Base-by-base conservation (phyloP, 2,113 vertebrate species). In the Phaethornis superciliosus region DNA sequence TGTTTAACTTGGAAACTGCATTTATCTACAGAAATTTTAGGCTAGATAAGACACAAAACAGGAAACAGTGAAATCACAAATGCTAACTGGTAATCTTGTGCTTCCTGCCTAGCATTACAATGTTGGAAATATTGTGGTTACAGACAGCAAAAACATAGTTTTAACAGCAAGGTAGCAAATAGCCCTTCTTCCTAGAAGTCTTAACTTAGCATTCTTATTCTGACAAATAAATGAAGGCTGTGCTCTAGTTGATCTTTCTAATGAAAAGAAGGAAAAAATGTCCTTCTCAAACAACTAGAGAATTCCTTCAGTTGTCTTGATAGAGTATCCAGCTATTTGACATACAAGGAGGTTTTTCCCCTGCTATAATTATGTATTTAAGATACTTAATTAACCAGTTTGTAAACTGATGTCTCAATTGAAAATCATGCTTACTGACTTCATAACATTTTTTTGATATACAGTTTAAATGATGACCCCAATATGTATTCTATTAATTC, bases 1-100 rank as follows among this genome's bases (percentile, higher is more conserved):
- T 94, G 80, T 96, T 96, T 95, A 94, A 83, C 85, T 95, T 60
- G 65, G 85, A 81, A 92, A 90, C 72, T 47, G 32, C 72, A 86
- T 88, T 94, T 93, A 90, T 93, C 76, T 84, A 52, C 42, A 55
- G 85, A 95, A 88, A 95, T 78, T 94, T 95, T 81, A 86, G 69
- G 56, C 44, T 71, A 78, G 64, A 56, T 75, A 93, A 88, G 60
- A 67, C 64, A 76, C 8, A 67, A 75, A 94, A 92, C 23, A 78
- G 72, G 80, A 93, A 95, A 84, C 28, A 78, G 68, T 9, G 42
- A 94, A 95, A 88, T 90, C 56, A 64, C 80, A 84, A 44, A 88
- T 1, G 44, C 81, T 90, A 96, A 68, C 90, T 81, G 68, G 68
- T 64, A 94, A 95, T 96, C 90, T 92, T 86, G 37, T 71, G 49